These are phyloP conservation scores for Cecidostiba fungosa DNA, from an alignment of 2,888 invertebrate genomes.

Conservation along the genomic window DNA sequence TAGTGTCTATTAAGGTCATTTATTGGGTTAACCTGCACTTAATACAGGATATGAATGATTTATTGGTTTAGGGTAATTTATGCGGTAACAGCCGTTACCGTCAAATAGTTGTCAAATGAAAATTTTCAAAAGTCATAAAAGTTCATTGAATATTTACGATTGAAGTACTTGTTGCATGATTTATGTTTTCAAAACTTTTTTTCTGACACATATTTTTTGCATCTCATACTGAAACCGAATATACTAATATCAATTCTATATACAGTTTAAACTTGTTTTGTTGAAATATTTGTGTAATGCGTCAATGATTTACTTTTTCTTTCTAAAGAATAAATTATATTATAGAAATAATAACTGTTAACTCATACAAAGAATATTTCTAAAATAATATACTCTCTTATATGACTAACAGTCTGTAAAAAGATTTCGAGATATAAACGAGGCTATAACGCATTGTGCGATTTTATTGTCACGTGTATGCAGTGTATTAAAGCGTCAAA, in stretches of 20 bases:
- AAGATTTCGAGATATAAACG: too few relatives aligned
- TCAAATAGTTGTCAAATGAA: background rate
- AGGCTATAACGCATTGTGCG: background rate
- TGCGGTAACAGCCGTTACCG: background rate
- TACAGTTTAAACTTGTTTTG: too few relatives aligned
- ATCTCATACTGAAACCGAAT: too few relatives aligned
- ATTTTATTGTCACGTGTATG: background rate
- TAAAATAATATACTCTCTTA: background rate
- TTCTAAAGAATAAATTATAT: too few relatives aligned
- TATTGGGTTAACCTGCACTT: constrained; percentile 17
- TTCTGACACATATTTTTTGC: too few relatives aligned
- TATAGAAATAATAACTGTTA: too few relatives aligned
- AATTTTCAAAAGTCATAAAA: background rate
- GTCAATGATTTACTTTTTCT: too few relatives aligned
- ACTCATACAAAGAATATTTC: background rate
- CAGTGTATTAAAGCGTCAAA: constrained; percentile 12
- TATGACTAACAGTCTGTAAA: too few relatives aligned
- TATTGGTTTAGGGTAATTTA: constrained; percentile 11
- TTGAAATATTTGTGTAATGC: too few relatives aligned
- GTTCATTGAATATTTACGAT: background rate
- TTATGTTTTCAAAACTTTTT: too few relatives aligned
- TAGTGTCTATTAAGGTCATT: constrained; percentile 23
- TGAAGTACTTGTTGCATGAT: too few relatives aligned
- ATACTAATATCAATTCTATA: too few relatives aligned
- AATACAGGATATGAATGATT: constrained; percentile 19